Evolutionary conservation across 2,888 invertebrate genomes (phyloP).

Genomic region (Torymus texanus): DNA sequence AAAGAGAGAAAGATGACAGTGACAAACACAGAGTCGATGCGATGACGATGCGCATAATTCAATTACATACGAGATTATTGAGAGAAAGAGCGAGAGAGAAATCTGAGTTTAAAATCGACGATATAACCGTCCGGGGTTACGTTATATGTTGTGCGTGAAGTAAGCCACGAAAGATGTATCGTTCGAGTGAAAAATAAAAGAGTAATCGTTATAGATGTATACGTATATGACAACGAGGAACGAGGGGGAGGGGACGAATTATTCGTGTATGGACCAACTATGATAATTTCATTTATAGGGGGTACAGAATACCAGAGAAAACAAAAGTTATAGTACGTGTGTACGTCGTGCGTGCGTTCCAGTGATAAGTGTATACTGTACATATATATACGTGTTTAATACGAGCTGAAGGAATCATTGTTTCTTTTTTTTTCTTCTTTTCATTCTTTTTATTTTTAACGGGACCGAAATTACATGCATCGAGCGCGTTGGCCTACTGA

Average conservation of each 20-base stretch:
- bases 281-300: slow-evolving; percentile 14
- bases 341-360: slow-evolving; percentile 27
- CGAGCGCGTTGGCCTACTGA: not conserved
- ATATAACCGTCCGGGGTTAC: slow-evolving; percentile 15
- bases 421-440: not conserved
- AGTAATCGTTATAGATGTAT: not conserved
- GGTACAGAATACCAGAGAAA: slow-evolving; percentile 16
- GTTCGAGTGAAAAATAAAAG: slow-evolving; percentile 5
- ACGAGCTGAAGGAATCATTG: slow-evolving; percentile 5
- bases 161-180: not conserved
- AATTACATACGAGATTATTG: too few species aligned
- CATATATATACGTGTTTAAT: slow-evolving; percentile 39
- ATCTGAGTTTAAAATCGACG: too few species aligned
- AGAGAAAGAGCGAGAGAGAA: too few species aligned
- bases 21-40: slow-evolving; percentile 36
- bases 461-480: slow-evolving; percentile 18
- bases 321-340: slow-evolving; percentile 7
- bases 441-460: slow-evolving; percentile 27
- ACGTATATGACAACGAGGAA: not conserved
- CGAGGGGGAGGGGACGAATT: not conserved
- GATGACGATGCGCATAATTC: slow-evolving; percentile 52
- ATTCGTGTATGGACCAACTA: slow-evolving; percentile 52
- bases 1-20: slow-evolving; percentile 54
- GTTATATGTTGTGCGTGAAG: not conserved
- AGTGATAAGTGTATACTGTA: slow-evolving; percentile 45